phyloP scores from a whole-genome alignment of 2,888 invertebrate species.

The Salticus scenicus region DNA sequence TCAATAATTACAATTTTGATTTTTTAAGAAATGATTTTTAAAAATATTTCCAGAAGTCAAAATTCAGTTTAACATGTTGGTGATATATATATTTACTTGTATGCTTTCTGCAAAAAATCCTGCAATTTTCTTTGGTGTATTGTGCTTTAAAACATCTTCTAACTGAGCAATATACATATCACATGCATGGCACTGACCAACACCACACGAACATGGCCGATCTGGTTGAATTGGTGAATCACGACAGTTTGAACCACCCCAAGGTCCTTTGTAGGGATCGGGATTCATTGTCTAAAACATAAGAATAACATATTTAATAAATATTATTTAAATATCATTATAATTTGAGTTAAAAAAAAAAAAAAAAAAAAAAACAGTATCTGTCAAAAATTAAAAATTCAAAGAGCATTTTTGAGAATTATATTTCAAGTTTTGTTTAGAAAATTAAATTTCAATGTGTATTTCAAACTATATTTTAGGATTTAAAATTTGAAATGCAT shows the following conservation, averaged over 20 bases:
- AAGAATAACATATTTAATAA: not conserved
- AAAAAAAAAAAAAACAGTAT: too few species aligned
- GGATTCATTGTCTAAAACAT: slow-evolving; percentile 86
- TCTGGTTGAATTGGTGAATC: slow-evolving; percentile 85
- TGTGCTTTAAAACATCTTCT: slow-evolving; percentile 83
- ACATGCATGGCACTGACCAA: slow-evolving; percentile 82
- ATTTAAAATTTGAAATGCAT: too few species aligned
- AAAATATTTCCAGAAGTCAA: too few species aligned
- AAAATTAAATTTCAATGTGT: too few species aligned
- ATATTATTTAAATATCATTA: not conserved
- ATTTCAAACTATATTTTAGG: too few species aligned
- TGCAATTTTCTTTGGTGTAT: slow-evolving; percentile 87
- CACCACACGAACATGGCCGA: slow-evolving; percentile 82
- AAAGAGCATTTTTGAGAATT: too few species aligned
- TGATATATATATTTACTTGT: too few species aligned
- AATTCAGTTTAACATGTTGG: too few species aligned
- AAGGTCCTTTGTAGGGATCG: slow-evolving; percentile 91
- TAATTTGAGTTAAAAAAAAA: not conserved
- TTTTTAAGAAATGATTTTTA: too few species aligned
- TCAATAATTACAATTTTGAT: too few species aligned
- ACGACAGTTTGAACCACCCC: slow-evolving; percentile 91
- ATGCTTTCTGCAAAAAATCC: slow-evolving; percentile 96
- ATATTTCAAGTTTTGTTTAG: too few species aligned
- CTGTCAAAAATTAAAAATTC: not conserved
- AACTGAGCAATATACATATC: slow-evolving; percentile 89